Evolutionary conservation across 2,113 vertebrate genomes (phyloP).

Genomic region (Polyodon spathula): DNA sequence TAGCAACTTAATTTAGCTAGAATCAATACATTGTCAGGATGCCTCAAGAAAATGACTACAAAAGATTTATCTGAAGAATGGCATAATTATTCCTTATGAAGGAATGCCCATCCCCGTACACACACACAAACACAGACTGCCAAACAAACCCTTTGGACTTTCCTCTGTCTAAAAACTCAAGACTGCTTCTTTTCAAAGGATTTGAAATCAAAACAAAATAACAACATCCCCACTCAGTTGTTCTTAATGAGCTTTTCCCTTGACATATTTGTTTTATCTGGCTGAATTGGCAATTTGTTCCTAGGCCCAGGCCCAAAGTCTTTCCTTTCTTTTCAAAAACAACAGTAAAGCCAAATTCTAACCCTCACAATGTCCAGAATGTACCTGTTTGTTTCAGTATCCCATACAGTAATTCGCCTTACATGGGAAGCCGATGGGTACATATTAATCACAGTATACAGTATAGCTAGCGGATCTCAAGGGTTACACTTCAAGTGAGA

Average conservation of each 20-base stretch:
- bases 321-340: constrained; percentile 10
- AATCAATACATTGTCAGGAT: background rate
- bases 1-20: background rate
- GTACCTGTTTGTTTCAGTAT: constrained; percentile 18
- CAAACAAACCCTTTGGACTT: background rate
- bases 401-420: constrained; percentile 12
- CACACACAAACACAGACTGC: background rate
- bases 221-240: constrained; percentile 3
- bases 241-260: constrained; percentile 7
- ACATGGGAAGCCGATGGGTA: constrained; percentile 15
- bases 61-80: too few relatives aligned
- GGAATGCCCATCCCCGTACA: too few relatives aligned
- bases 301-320: constrained; percentile 9
- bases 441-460: background rate
- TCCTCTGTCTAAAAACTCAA: background rate
- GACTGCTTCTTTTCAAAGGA: background rate
- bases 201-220: constrained; percentile 11
- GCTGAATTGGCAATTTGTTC: constrained; percentile 6
- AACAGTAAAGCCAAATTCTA: constrained; percentile 13
- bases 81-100: too few relatives aligned
- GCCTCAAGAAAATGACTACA: background rate
- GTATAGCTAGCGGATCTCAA: background rate
- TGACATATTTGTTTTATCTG: constrained; percentile 4
- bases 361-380: constrained; percentile 4
- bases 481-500: background rate